These are phyloP conservation scores for Erinaceus europaeus DNA, from an alignment of 2,113 vertebrate genomes.

Conservation along the genomic window DNA sequence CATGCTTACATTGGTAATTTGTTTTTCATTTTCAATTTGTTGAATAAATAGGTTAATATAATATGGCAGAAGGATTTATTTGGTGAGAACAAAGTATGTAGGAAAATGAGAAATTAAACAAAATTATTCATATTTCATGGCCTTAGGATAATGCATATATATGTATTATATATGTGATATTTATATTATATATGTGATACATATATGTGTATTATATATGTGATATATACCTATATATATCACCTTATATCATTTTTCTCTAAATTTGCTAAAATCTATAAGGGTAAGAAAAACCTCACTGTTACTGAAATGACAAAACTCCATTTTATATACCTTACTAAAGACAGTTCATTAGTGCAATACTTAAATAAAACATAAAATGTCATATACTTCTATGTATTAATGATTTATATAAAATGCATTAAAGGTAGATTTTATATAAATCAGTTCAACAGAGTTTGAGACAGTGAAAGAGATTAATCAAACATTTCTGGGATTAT, in stretches of 20 bases:
- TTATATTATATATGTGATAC: too few relatives aligned
- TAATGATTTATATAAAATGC: background rate
- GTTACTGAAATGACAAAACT: background rate
- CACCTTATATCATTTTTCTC: background rate
- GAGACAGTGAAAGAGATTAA: background rate
- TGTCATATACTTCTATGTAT: background rate
- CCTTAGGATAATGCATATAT: background rate
- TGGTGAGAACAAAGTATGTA: background rate
- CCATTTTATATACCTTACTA: background rate
- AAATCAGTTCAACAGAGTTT: background rate
- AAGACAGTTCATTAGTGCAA: background rate
- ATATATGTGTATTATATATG: too few relatives aligned
- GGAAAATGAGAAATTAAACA: background rate
- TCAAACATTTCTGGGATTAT: too few relatives aligned
- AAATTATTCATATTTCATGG: background rate
- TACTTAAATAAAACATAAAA: background rate
- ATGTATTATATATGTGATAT: too few relatives aligned
- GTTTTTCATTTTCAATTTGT: background rate
- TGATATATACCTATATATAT: too few relatives aligned
- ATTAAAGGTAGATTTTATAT: background rate
- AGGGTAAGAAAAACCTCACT: background rate
- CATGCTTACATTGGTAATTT: background rate
- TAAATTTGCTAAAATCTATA: background rate
- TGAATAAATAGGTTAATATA: conserved; percentile 1
- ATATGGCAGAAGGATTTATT: background rate